Conservation (phyloP, 2,888 invertebrate species). For the Pollenia angustigena region DNA sequence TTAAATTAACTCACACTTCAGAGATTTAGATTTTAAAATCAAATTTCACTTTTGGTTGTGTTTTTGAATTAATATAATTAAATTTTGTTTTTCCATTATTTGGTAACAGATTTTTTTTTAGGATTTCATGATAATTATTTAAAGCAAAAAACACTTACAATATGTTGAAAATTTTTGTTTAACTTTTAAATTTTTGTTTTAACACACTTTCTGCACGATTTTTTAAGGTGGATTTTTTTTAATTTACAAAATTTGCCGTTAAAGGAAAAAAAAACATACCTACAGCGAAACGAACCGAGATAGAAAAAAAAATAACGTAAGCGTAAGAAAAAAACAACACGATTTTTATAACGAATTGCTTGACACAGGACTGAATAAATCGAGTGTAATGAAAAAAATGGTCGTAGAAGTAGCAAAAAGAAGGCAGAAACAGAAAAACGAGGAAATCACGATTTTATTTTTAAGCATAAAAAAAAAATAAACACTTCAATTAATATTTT, state of each 20-base stretch:
- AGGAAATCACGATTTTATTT: constrained; percentile 63
- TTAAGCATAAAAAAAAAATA: constrained; percentile 44
- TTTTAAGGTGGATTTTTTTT: background rate
- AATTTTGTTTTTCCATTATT: too few species aligned
- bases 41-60: background rate
- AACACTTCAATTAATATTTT: constrained; percentile 22
- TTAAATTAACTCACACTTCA: background rate
- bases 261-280: background rate
- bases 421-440: constrained; percentile 46
- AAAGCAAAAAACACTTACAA: constrained; percentile 46
- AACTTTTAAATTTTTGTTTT: constrained; percentile 16
- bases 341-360: constrained; percentile 54
- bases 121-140: background rate
- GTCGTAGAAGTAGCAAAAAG: constrained; percentile 24
- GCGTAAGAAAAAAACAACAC: constrained; percentile 40
- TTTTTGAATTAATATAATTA: too few species aligned
- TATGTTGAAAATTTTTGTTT: constrained; percentile 8
- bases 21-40: background rate
- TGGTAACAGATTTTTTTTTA: background rate
- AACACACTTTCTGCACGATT: constrained; percentile 29
- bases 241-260: constrained; percentile 11
- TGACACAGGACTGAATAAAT: constrained; percentile 48
- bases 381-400: constrained; percentile 33
- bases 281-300: constrained; percentile 41
- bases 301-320: constrained; percentile 1